These are phyloP conservation scores for Kuschelorhynchus macadamiae DNA, from an alignment of 2,888 invertebrate species.

Conservation along the genomic window DNA sequence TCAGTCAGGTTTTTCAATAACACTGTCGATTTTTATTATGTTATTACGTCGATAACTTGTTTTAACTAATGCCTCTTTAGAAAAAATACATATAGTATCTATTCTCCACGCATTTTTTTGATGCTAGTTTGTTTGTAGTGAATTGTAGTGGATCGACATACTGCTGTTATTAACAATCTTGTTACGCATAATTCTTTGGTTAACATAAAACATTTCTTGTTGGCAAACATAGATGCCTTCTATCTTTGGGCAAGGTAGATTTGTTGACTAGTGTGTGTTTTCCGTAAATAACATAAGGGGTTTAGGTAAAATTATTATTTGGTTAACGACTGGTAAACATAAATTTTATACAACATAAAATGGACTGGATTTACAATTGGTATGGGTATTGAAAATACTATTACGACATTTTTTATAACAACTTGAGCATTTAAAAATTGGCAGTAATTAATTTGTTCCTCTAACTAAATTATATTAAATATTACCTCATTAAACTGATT, in stretches of 20 bases:
- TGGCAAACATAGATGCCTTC: not conserved
- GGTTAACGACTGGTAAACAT: not conserved
- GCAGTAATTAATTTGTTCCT: constrained; percentile 1
- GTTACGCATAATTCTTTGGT: no score
- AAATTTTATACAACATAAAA: constrained; percentile 7
- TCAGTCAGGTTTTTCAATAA: no score
- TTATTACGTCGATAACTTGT: not conserved
- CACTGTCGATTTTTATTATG: no score
- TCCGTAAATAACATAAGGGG: no score
- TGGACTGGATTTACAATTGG: not conserved
- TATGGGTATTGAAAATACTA: constrained; percentile 5
- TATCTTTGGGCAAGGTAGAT: not conserved
- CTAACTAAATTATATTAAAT: not conserved
- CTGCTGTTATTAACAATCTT: no score
- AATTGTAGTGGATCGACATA: not conserved
- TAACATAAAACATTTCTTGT: no score
- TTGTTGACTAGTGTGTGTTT: no score
- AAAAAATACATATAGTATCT: not conserved
- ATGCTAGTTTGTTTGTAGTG: not conserved
- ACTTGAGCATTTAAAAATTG: not conserved
- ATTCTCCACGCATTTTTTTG: no score
- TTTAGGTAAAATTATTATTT: constrained; percentile 4
- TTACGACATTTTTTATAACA: not conserved
- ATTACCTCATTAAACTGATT: no score
- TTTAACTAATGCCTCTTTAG: not conserved